These are phyloP conservation scores for Trogon melanurus DNA, from an alignment of 2,113 vertebrate species.

Conservation along the genomic window DNA sequence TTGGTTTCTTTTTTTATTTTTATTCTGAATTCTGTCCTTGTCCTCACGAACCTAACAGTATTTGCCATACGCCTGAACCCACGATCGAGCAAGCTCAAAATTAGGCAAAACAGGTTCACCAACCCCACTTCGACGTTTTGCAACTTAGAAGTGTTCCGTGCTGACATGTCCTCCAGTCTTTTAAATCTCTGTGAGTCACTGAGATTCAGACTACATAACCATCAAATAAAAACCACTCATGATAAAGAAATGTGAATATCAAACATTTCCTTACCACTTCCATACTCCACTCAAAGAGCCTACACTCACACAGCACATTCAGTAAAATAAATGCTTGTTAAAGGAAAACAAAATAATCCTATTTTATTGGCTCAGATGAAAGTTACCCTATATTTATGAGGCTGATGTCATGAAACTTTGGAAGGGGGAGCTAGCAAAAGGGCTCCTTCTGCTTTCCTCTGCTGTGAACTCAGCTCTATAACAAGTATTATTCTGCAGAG, in stretches of 20 bases:
- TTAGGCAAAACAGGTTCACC: slow-evolving; percentile 9
- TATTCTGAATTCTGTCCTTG: not conserved
- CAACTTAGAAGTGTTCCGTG: not conserved
- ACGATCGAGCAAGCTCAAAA: not conserved
- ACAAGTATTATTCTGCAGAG: not conserved
- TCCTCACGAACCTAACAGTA: not conserved
- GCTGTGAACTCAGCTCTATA: not conserved
- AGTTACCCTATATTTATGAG: not conserved
- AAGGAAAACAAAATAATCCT: not conserved
- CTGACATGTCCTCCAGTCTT: not conserved
- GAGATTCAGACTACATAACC: not conserved
- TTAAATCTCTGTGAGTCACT: not conserved
- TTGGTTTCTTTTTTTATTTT: not conserved
- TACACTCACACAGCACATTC: not conserved
- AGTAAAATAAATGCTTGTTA: not conserved
- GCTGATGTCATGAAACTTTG: not conserved
- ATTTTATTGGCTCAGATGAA: not conserved
- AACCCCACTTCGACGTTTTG: not conserved
- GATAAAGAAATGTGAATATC: not conserved
- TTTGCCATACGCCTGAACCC: not conserved
- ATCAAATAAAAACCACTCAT: not conserved
- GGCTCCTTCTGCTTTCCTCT: not conserved
- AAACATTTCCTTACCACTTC: not conserved
- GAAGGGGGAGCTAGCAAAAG: not conserved
- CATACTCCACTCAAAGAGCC: not conserved